Base-by-base conservation (phyloP, 2,797 vertebrate species). In the Neosilurus hyrtlii region DNA sequence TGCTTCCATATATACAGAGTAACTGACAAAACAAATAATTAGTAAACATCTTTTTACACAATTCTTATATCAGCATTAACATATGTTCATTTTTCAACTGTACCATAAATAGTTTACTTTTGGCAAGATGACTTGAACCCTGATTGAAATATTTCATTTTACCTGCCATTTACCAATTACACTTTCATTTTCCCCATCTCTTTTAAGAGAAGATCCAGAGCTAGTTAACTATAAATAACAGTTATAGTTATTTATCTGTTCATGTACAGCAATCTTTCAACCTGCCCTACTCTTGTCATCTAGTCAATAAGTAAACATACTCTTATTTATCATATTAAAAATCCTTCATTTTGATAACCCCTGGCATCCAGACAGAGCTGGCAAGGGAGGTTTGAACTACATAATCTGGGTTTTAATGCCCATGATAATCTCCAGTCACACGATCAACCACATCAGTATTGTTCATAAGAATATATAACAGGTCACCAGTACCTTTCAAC, bases 1-100 rank as follows among this genome's bases (percentile, higher is more conserved):
- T 88, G 86, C 77, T 85, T 83, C 74, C 81, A 57, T 91, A 93
- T 93, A 89, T 93, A 92, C 91, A 93, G 79, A 86, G 73, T 83
- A 62, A 79, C 59, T 90, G 89, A 89, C 66, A 85, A 83, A 82
- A 84, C 80, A 83, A 78, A 83, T 83, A 79, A 59, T 82, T 49
- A 56, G 87, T 86, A 89, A 91, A 89, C 85, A 87, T 86, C 57
- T 8, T 82, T 77, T 80, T 89, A 83, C 84, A 86, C 49, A 78
- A 80, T 59, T 75, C 77, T 80, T 79, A 83, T 82, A 79, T 78
- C 77, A 86, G 76, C 67, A 79, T 84, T 70, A 84, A 74, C 84
- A 82, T 70, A 82, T 79, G 18, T 54, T 86, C 68, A 37, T 78
- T 62, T 62, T 59, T 24, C 15, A 24, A 14, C 65, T 72, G 71